Evolutionary conservation across 2,113 vertebrate genomes (phyloP), one percentile per base, ranked within the genome.

Genomic region (Larimichthys crocea): DNA sequence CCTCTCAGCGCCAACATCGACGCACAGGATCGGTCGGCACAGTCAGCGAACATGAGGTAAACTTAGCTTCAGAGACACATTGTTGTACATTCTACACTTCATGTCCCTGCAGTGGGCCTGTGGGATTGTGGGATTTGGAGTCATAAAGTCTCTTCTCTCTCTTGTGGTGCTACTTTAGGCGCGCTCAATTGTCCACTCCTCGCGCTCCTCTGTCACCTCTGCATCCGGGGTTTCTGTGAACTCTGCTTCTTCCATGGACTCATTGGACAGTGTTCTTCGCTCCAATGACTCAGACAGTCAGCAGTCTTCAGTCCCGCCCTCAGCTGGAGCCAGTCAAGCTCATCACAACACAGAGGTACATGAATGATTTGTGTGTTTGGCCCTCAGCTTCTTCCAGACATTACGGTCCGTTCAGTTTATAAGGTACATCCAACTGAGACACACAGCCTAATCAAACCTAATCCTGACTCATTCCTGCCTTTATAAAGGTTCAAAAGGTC

Each of bases 1-100:
- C 84, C 10, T 73, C 91, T 2, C 84, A 97, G 92, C 89, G 92
- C 84, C 57, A 86, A 74, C 98, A 99, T 89, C 95, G 97, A 17
- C 96, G 98, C 88, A 99, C 98, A 0, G 98, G 97, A 0, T 99
- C 98, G 0, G 98, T 98, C 1, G 98, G 98, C 81, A 98, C 98
- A 0, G 97, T 98, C 94, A 99, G 96, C n/a, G 98, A 99, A 40
- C 96, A 96, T 2, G 98, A 99, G 77, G 93, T 92, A 15, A 63
- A 53, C 40, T 16, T 46, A 0, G 19, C n/a, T n/a, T n/a, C n/a
- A n/a, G 4, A 10, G 4, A 10, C 17, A 20, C 59, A 1, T 35
- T 35, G 35, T 35, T 8, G 35, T 8, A 35, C 35, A 35, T 35
- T 35, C 35, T 35, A 2, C 35, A 3, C 7, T 35, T 29, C 20